These are phyloP conservation scores for Heliconius nattereri DNA, from an alignment of 1,140 invertebrate species.

Conservation along the genomic window DNA sequence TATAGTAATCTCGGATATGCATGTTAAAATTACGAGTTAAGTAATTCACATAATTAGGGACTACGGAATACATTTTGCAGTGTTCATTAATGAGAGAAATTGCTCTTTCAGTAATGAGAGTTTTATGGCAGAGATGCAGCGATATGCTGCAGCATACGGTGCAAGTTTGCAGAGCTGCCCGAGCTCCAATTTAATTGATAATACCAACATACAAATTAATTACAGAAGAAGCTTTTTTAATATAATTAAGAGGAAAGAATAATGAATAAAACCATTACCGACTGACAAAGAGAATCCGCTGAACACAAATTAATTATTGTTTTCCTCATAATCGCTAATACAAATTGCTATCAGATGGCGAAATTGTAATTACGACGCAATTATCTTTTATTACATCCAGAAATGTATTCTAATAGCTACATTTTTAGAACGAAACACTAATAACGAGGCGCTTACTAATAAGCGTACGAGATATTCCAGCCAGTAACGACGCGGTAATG, in stretches of 20 bases:
- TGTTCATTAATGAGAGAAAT: slow-evolving; percentile 48
- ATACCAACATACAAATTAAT: slow-evolving; percentile 57
- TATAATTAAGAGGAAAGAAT: slow-evolving; percentile 51
- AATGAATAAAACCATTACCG: slow-evolving; percentile 48
- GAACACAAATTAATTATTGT: slow-evolving; percentile 43
- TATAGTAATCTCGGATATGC: not conserved
- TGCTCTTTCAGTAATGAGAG: slow-evolving; percentile 45
- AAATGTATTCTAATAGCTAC: slow-evolving; percentile 20
- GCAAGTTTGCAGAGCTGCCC: slow-evolving; percentile 29
- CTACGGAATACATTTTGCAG: slow-evolving; percentile 30
- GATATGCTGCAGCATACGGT: slow-evolving; percentile 29
- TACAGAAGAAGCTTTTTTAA: slow-evolving; percentile 48
- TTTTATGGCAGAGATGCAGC: slow-evolving; percentile 36
- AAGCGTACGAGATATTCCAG: slow-evolving; percentile 29
- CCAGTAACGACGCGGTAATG: slow-evolving; percentile 26
- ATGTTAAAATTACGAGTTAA: slow-evolving; percentile 5
- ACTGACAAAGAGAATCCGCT: slow-evolving; percentile 38
- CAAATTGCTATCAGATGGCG: slow-evolving; percentile 28
- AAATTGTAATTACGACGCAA: slow-evolving; percentile 32
- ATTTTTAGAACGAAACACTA: slow-evolving; percentile 20
- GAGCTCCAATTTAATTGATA: slow-evolving; percentile 45
- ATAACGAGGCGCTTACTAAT: slow-evolving; percentile 22
- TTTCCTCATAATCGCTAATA: slow-evolving; percentile 38
- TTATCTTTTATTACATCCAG: slow-evolving; percentile 25
- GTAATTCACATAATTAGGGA: slow-evolving; percentile 32